Percentiles rank a stretch among this genome's conserved stretches.
Conservation (phyloP, 92 coral and sea anemone species). For the Plumapathes pennacea region DNA sequence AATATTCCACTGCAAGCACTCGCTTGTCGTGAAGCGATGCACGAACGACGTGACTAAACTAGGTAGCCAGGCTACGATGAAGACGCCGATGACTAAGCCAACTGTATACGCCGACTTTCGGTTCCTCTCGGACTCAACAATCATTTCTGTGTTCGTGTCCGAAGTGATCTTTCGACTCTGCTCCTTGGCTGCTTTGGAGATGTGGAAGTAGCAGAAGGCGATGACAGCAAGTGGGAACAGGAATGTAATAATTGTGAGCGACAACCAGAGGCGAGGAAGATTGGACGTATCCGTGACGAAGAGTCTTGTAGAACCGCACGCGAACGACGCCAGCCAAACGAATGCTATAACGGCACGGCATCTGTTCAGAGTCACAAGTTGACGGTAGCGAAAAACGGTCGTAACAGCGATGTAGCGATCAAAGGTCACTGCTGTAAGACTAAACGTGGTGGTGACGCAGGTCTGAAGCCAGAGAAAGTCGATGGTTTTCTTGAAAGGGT, state of each 20-base stretch:
- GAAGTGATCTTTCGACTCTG: constrained; percentile 7
- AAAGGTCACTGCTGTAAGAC: constrained; percentile 23
- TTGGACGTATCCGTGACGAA: constrained; percentile 6
- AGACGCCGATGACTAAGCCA: constrained; percentile 13
- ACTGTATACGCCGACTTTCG: constrained; percentile 14
- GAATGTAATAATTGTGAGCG: constrained; percentile 11
- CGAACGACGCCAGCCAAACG: constrained; percentile 15
- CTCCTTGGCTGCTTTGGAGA: constrained; percentile 3
- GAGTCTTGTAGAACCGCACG: constrained; percentile 4
- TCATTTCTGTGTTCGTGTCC: not conserved
- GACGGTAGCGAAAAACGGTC: constrained; percentile 4
- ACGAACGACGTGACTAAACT: constrained; percentile 11
- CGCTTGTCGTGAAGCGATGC: not conserved
- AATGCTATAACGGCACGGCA: constrained; percentile 3
- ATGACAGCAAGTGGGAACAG: constrained; percentile 18
- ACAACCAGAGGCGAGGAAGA: constrained; percentile 22
- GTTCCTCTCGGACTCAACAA: constrained; percentile 4
- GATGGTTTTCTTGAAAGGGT: constrained; percentile 25
- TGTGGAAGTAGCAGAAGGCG: constrained; percentile 10
- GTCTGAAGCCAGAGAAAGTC: constrained; percentile 35
- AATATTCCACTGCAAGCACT: constrained; percentile 10
- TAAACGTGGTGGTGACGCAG: constrained; percentile 21
- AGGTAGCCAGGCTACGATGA: constrained; percentile 30
- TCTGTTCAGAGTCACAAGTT: constrained; percentile 12
- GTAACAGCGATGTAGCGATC: constrained; percentile 30